phyloP scores from a whole-genome alignment of 2,113 vertebrate genomes.

The Myiagra hebetior region DNA sequence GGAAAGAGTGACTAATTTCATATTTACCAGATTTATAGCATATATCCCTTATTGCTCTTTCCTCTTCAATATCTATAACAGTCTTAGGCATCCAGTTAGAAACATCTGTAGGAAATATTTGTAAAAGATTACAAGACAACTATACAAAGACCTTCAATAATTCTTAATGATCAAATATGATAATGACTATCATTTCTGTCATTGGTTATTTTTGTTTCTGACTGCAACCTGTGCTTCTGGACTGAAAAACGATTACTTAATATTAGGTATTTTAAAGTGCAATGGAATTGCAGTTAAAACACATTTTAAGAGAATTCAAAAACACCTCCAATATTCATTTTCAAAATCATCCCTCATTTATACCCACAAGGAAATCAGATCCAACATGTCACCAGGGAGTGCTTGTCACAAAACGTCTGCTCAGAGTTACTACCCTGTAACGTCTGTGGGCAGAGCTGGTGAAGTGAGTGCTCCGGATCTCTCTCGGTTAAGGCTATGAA shows the following conservation, averaged over 20 bases:
- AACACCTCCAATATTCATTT: neutral
- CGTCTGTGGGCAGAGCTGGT: neutral
- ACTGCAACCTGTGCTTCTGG: neutral
- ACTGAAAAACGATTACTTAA: neutral
- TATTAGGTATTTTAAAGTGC: neutral
- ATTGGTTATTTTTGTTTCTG: neutral
- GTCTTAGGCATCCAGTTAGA: conserved; percentile 61
- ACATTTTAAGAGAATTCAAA: neutral
- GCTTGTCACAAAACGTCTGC: neutral
- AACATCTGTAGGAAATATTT: conserved; percentile 61
- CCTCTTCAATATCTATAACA: conserved; percentile 70
- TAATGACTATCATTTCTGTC: neutral
- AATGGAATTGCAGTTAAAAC: neutral
- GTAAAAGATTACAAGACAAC: neutral
- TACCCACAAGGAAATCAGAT: neutral
- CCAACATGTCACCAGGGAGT: neutral
- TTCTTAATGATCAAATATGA: neutral
- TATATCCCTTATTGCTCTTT: conserved; percentile 73
- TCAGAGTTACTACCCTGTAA: neutral
- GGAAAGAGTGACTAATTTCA: neutral
- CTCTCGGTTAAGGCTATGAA: neutral
- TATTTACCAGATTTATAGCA: conserved; percentile 72
- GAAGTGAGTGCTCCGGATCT: neutral
- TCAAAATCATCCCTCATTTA: neutral
- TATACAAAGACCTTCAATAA: neutral